A percentile compares a stretch with the other conserved stretches of the same genome.
Conservation (phyloP, 2,113 vertebrate species). For the human region GRCh38 chr19:36339001-36339500, state of each 20-base stretch:
- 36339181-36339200: conserved; percentile 22
- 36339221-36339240: conserved; percentile 39
- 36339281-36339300: conserved; percentile 19
- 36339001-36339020: conserved; percentile 23
- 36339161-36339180: conserved; percentile 15
- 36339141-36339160: conserved; percentile 12
- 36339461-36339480: neutral
- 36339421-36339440: neutral
- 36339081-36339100: neutral
- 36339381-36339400: neutral
- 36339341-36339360: neutral
- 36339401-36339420: neutral
- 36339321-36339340: neutral
- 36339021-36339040: neutral
- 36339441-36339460: neutral
- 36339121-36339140: conserved; percentile 51
- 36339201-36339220: conserved; percentile 6
- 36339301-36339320: conserved; percentile 20
- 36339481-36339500: neutral
- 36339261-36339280: conserved; percentile 50
- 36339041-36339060: conserved; percentile 33
- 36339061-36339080: conserved; percentile 20
- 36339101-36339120: neutral
- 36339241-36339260: neutral
- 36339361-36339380: neutral